Percentiles rank a stretch among this genome's conserved stretches.
These are phyloP conservation scores for Prunella strophiata DNA, from an alignment of 2,797 vertebrate genomes.

Conservation along the genomic window DNA sequence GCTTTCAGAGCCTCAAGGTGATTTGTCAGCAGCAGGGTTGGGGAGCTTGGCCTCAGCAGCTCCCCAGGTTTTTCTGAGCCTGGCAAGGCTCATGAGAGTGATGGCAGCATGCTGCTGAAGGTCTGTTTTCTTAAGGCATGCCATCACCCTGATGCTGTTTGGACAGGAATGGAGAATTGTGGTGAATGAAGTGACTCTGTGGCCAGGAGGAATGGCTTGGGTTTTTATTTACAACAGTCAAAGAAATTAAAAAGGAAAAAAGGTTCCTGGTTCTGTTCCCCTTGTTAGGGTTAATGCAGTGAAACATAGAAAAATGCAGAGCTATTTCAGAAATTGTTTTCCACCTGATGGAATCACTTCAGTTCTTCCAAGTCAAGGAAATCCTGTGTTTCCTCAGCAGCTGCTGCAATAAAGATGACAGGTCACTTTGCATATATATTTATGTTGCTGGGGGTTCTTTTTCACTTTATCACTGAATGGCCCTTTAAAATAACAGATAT, in stretches of 20 bases:
- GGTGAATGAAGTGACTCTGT: neutral
- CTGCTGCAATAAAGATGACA: slow-evolving; percentile 33
- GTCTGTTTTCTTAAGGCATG: slow-evolving; percentile 12
- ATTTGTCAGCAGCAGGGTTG: neutral
- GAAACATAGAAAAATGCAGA: neutral
- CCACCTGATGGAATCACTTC: slow-evolving; percentile 17
- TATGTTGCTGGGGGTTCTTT: slow-evolving; percentile 4
- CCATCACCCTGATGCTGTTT: neutral
- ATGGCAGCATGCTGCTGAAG: neutral
- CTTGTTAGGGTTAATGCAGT: neutral
- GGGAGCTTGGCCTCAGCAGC: neutral
- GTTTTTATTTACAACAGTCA: neutral
- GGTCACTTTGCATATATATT: slow-evolving; percentile 26
- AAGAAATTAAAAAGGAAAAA: neutral
- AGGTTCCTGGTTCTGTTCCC: neutral
- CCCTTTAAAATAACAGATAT: neutral
- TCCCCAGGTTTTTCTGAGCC: neutral
- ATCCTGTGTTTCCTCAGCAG: slow-evolving; percentile 50
- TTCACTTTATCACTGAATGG: neutral
- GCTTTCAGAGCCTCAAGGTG: neutral
- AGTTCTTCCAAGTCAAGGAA: slow-evolving; percentile 48
- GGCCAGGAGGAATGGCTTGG: neutral
- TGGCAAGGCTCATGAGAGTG: neutral
- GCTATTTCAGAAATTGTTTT: neutral
- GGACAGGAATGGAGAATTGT: neutral